phyloP scores from a whole-genome alignment of 2,888 invertebrate genomes.

The Tenthredo notha region DNA sequence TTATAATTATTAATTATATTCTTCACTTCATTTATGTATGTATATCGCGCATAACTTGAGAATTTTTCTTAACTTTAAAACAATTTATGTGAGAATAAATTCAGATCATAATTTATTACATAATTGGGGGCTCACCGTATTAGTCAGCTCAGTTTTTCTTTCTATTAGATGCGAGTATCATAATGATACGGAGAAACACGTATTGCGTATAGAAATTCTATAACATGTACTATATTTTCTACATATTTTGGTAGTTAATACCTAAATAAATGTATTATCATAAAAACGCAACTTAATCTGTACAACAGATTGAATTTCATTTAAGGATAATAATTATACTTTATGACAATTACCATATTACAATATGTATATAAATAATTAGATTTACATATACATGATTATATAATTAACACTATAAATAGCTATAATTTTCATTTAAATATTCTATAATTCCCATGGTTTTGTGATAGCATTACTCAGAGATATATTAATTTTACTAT shows the following conservation, averaged over 20 bases:
- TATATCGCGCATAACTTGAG: neutral
- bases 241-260: constrained; percentile 35
- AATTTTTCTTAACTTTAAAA: neutral
- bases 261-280: constrained; percentile 4
- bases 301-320: constrained; percentile 39
- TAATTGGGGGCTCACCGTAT: neutral
- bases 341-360: constrained; percentile 22
- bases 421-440: constrained; percentile 52
- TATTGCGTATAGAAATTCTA: constrained; percentile 7
- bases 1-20: constrained; percentile 32
- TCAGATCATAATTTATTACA: neutral
- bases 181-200: constrained; percentile 25
- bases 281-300: neutral
- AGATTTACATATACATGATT: neutral
- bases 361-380: constrained; percentile 49
- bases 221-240: constrained; percentile 36
- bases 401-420: constrained; percentile 33
- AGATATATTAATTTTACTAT: constrained; percentile 54
- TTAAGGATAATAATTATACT: constrained; percentile 5
- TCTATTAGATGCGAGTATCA: constrained; percentile 33
- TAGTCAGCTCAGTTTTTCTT: constrained; percentile 1
- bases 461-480: constrained; percentile 61
- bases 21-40: constrained; percentile 11
- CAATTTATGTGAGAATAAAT: neutral
- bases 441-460: constrained; percentile 56